Evolutionary conservation across 2,888 invertebrate genomes (phyloP).

Genomic region (Rotaria socialis): DNA sequence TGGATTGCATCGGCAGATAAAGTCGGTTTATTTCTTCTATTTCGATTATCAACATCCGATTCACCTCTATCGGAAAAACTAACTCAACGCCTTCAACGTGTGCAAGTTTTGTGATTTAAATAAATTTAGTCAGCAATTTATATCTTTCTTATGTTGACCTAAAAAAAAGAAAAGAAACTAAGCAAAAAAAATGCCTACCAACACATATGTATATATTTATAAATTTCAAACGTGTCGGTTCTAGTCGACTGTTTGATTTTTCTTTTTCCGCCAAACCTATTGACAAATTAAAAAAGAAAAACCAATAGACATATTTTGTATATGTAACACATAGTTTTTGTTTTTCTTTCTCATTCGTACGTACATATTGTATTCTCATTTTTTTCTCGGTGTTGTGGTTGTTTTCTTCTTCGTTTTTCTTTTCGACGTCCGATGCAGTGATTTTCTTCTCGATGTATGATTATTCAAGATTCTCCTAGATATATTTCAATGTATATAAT

Average conservation of each 20-base stretch:
- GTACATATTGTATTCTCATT: constrained; percentile 25
- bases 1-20: constrained; percentile 30
- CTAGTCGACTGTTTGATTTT: background rate
- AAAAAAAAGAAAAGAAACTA: background rate
- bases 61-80: background rate
- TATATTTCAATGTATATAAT: constrained; percentile 15
- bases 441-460: constrained; percentile 12
- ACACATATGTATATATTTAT: background rate
- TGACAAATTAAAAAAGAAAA: background rate
- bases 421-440: constrained; percentile 37
- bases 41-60: constrained; percentile 36
- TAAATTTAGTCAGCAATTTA: background rate
- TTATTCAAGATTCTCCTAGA: constrained; percentile 28
- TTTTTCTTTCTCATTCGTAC: constrained; percentile 1
- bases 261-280: background rate
- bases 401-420: background rate
- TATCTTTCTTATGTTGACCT: background rate
- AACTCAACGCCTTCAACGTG: constrained; percentile 33
- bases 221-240: background rate
- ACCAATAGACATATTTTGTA: constrained; percentile 6
- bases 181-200: background rate
- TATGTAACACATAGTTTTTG: background rate
- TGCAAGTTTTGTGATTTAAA: constrained; percentile 19
- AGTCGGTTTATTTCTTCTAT: constrained; percentile 24
- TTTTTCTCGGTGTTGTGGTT: constrained; percentile 23